These are phyloP conservation scores for Lasiurus borealis DNA, from an alignment of 2,113 vertebrate genomes.

Conservation along the genomic window DNA sequence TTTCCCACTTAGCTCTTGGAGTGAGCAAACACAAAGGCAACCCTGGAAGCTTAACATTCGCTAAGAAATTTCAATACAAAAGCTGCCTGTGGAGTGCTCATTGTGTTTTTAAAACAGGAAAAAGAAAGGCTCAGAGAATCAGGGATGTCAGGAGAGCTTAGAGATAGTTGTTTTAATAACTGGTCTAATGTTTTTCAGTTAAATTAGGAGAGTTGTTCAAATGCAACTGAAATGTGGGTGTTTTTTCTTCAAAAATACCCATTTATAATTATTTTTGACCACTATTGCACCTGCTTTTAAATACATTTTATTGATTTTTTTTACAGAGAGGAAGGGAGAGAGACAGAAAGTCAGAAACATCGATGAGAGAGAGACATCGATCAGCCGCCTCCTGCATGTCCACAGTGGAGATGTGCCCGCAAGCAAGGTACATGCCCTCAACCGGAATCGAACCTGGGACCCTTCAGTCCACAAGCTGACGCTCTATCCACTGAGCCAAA, in stretches of 20 bases:
- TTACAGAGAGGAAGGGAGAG: no score
- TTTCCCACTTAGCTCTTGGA: conserved; percentile 46
- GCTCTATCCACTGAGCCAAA: no score
- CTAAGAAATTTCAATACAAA: not conserved
- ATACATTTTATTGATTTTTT: no score
- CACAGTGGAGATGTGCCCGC: no score
- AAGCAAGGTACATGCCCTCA: no score
- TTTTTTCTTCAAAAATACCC: not conserved
- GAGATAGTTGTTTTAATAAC: not conserved
- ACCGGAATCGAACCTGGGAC: no score
- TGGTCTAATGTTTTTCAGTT: not conserved
- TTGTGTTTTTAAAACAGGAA: not conserved
- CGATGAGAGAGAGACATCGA: no score
- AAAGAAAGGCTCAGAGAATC: not conserved
- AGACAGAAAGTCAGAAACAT: no score
- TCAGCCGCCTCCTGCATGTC: no score
- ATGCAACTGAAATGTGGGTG: not conserved
- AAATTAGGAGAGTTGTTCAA: not conserved
- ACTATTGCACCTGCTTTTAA: not conserved
- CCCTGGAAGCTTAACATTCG: not conserved
- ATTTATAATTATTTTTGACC: not conserved
- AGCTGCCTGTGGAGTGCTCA: not conserved
- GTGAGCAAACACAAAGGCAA: not conserved
- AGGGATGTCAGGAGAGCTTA: not conserved
- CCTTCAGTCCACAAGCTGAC: no score